Conservation (phyloP, 2,888 invertebrate genomes). For the Apocheima hispidaria region DNA sequence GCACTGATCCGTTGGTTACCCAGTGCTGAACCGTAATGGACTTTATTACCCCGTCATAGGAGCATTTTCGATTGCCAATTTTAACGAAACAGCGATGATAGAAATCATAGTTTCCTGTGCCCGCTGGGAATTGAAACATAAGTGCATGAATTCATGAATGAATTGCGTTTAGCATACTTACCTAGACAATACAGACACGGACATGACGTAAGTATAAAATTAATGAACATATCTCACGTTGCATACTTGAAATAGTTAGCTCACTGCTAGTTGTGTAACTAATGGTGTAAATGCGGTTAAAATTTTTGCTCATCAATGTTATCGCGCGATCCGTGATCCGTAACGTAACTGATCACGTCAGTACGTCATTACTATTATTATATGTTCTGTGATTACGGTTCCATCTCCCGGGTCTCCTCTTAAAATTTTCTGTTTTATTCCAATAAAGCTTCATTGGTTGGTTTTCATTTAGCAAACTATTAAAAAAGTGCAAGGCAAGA, state of each 20-base stretch:
- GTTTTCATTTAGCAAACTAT: too few relatives aligned
- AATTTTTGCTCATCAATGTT: too few relatives aligned
- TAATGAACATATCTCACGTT: neutral
- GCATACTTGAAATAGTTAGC: neutral
- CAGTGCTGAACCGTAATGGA: constrained; percentile 49
- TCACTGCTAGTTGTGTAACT: neutral
- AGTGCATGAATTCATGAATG: constrained; percentile 52
- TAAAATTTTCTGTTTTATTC: too few relatives aligned
- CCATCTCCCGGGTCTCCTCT: too few relatives aligned
- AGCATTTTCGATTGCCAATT: constrained; percentile 42
- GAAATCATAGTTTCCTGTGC: constrained; percentile 76
- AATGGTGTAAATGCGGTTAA: neutral
- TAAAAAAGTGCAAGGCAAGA: too few relatives aligned
- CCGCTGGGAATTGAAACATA: constrained; percentile 62
- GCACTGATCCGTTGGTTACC: constrained; percentile 69
- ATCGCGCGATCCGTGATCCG: too few relatives aligned
- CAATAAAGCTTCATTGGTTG: too few relatives aligned
- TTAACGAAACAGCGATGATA: constrained; percentile 65
- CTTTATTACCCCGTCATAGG: constrained; percentile 51
- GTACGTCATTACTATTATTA: too few relatives aligned
- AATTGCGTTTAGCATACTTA: constrained; percentile 44
- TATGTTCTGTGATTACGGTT: too few relatives aligned
- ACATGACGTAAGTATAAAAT: constrained; percentile 9
- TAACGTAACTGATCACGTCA: too few relatives aligned
- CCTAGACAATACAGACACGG: neutral